A percentile compares a stretch with the other conserved stretches of the same genome.
Evolutionary conservation across 2,797 vertebrate genomes (phyloP).

Genomic region (Ctenosaura bakeri): DNA sequence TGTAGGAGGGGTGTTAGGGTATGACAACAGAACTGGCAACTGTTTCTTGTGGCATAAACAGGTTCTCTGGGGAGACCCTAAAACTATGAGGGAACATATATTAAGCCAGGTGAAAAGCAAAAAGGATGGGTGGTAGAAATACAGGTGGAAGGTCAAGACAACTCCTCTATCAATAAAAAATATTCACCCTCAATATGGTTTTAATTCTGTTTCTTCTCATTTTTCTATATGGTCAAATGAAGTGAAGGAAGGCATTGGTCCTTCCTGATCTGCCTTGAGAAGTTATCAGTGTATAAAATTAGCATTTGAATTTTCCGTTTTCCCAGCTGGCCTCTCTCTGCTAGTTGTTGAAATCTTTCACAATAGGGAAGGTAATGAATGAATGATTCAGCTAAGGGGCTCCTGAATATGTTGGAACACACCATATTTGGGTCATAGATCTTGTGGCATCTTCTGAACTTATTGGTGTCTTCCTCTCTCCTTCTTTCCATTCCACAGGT

Average conservation of each 20-base stretch:
- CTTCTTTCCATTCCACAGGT: slow-evolving; percentile 54
- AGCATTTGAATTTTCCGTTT: neutral
- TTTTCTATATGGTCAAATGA: neutral
- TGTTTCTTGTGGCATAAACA: neutral
- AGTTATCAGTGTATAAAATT: too few relatives aligned
- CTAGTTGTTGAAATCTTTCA: neutral
- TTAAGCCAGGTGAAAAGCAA: neutral
- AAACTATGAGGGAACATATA: neutral
- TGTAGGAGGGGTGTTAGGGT: too few relatives aligned
- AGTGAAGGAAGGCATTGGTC: neutral
- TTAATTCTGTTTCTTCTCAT: too few relatives aligned
- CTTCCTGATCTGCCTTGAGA: too few relatives aligned
- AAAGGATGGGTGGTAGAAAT: too few relatives aligned
- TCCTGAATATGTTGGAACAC: too few relatives aligned
- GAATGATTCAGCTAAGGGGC: neutral
- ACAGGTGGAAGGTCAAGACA: neutral
- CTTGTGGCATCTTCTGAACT: neutral
- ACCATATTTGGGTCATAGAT: neutral
- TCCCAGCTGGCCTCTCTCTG: too few relatives aligned
- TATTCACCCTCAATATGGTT: too few relatives aligned
- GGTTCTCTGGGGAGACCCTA: too few relatives aligned
- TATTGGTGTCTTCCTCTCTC: neutral
- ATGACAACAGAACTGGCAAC: neutral
- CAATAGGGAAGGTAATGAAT: neutral
- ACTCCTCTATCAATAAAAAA: neutral